Percentiles rank a stretch among this genome's conserved stretches.
phyloP scores from a whole-genome alignment of 2,888 invertebrate genomes.

The Mystacides longicornis region DNA sequence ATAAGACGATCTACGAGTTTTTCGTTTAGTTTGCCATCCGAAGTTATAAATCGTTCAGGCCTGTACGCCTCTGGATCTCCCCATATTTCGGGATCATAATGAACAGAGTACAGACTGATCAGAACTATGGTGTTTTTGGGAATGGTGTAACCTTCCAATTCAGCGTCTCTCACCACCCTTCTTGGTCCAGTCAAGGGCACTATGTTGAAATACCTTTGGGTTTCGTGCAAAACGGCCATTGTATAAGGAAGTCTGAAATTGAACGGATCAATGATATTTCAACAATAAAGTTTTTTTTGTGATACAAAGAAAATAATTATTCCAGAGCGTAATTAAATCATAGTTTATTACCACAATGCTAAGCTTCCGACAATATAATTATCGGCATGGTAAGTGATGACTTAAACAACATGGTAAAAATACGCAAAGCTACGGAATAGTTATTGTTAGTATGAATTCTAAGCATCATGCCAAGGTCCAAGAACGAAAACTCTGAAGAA shows the following conservation, averaged over 20 bases:
- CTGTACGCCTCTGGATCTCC: conserved; percentile 53
- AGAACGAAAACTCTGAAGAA: no score
- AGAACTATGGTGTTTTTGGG: conserved; percentile 47
- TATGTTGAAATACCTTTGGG: conserved; percentile 49
- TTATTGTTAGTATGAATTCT: no score
- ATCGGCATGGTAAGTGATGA: no score
- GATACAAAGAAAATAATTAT: no score
- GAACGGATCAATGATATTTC: no score
- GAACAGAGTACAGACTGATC: conserved; percentile 47
- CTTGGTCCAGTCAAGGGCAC: conserved; percentile 51
- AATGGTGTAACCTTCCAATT: conserved; percentile 39
- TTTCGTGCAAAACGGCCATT: conserved; percentile 50
- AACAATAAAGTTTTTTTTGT: no score
- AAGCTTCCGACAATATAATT: no score
- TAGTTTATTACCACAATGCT: no score
- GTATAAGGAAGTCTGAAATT: conserved; percentile 45
- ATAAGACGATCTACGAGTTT: conserved; percentile 31
- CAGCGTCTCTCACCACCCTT: conserved; percentile 34
- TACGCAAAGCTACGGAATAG: no score
- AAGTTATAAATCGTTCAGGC: conserved; percentile 56
- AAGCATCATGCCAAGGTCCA: no score
- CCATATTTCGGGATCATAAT: conserved; percentile 52
- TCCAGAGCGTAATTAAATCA: no score
- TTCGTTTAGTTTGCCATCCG: conserved; percentile 31
- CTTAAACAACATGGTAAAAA: no score